These are phyloP conservation scores for Pempheris klunzingeri DNA, from an alignment of 2,797 vertebrate species.

Conservation along the genomic window DNA sequence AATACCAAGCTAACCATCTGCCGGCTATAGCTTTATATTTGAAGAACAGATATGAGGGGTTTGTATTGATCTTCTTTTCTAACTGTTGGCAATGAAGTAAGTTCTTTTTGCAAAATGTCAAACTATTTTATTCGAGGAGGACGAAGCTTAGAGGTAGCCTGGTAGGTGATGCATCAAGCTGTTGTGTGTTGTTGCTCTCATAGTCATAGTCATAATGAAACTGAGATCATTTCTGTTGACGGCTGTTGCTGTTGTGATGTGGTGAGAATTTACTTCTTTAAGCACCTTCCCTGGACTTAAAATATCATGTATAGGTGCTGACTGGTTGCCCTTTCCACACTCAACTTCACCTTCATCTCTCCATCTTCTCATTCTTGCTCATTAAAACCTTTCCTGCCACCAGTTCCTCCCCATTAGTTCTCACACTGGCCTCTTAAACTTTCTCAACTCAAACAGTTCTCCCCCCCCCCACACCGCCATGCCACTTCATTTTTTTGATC, in stretches of 20 bases:
- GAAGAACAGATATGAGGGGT: neutral
- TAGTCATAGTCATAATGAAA: neutral
- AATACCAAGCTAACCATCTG: too few species aligned
- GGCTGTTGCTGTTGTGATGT: neutral
- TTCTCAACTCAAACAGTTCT: slow-evolving; percentile 51
- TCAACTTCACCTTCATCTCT: slow-evolving; percentile 58
- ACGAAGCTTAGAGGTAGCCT: neutral
- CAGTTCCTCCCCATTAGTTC: slow-evolving; percentile 63
- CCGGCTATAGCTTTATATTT: neutral
- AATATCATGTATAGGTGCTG: slow-evolving; percentile 19
- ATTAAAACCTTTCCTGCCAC: slow-evolving; percentile 74
- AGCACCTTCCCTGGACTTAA: slow-evolving; percentile 33
- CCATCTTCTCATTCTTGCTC: slow-evolving; percentile 59
- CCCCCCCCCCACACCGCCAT: slow-evolving; percentile 13
- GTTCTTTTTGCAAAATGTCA: neutral
- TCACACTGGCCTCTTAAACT: slow-evolving; percentile 58
- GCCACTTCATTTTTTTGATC: slow-evolving; percentile 59
- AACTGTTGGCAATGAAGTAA: neutral
- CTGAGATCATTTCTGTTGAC: neutral
- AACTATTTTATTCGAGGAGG: neutral
- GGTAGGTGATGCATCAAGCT: neutral
- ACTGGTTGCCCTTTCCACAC: slow-evolving; percentile 47
- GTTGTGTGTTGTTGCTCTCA: neutral
- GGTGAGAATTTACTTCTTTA: slow-evolving; percentile 1
- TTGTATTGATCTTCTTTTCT: neutral